These are phyloP conservation scores for Nerophis lumbriciformis DNA, from an alignment of 2,113 vertebrate genomes.

Conservation along the genomic window DNA sequence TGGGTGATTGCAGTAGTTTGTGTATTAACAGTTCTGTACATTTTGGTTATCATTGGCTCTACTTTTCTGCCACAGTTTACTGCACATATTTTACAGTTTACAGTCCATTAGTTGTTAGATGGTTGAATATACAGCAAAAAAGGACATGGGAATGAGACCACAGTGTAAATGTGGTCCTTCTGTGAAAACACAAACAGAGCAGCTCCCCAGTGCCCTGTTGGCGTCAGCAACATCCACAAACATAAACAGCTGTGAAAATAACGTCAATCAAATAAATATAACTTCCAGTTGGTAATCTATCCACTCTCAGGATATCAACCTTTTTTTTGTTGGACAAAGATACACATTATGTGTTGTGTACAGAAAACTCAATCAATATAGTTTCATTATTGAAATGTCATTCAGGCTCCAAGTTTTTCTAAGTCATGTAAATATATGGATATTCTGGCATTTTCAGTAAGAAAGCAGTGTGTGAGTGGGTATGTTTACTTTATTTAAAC, in stretches of 20 bases:
- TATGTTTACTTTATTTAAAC: neutral
- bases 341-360: conserved; percentile 15
- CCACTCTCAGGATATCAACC: conserved; percentile 13
- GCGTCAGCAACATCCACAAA: conserved; percentile 19
- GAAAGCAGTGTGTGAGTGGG: neutral
- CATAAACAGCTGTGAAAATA: conserved; percentile 6
- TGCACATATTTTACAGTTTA: neutral
- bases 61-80: no score
- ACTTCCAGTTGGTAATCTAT: conserved; percentile 6
- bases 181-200: conserved; percentile 24
- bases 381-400: conserved; percentile 24
- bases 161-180: conserved; percentile 25
- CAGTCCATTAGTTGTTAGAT: conserved; percentile 20
- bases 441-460: conserved; percentile 22
- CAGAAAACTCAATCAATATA: conserved; percentile 26
- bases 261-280: conserved; percentile 10
- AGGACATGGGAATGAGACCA: conserved; percentile 20
- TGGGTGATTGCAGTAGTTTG: no score
- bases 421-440: conserved; percentile 15
- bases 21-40: no score
- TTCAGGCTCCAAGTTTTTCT: conserved; percentile 6
- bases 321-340: conserved; percentile 12
- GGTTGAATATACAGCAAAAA: conserved; percentile 6
- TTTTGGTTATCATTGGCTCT: no score
- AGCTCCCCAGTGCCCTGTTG: conserved; percentile 31